Evolutionary conservation across 2,888 invertebrate genomes (phyloP).

Genomic region (Stenoptilia bipunctidactyla): DNA sequence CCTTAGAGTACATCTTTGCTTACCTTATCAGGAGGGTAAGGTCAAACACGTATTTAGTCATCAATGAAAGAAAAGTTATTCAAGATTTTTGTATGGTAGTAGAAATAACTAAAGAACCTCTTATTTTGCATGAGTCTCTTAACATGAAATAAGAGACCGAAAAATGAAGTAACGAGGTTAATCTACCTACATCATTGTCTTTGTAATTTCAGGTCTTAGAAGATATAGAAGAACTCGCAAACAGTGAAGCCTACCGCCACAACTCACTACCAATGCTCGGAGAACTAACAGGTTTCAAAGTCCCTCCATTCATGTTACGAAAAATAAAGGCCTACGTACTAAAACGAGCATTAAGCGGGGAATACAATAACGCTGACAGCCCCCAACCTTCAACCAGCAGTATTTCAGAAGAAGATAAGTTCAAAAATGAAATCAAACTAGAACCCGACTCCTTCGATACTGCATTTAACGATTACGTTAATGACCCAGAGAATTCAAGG

Average conservation of each 20-base stretch:
- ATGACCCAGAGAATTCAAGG: conserved; percentile 39
- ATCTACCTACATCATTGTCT: too few species aligned
- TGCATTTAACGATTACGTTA: conserved; percentile 51
- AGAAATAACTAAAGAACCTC: too few species aligned
- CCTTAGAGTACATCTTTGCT: too few species aligned
- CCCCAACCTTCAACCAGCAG: conserved; percentile 48
- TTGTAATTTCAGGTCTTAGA: conserved; percentile 74
- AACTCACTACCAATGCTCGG: conserved; percentile 74
- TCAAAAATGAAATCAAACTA: conserved; percentile 47
- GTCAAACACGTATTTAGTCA: too few species aligned
- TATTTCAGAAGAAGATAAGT: conserved; percentile 38
- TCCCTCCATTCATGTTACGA: conserved; percentile 79
- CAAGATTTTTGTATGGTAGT: too few species aligned
- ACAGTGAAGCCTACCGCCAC: conserved; percentile 79
- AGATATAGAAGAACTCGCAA: conserved; percentile 81
- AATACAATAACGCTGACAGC: conserved; percentile 39
- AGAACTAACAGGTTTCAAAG: conserved; percentile 81
- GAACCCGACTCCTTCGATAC: conserved; percentile 51
- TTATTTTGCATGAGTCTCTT: too few species aligned
- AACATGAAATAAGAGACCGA: too few species aligned
- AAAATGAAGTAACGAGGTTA: too few species aligned
- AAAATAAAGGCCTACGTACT: conserved; percentile 79
- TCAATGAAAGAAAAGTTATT: too few species aligned
- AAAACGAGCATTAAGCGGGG: conserved; percentile 40
- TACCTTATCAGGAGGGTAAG: too few species aligned